phyloP scores from a whole-genome alignment of 2,888 invertebrate genomes.

The Chydorus sphaericus region DNA sequence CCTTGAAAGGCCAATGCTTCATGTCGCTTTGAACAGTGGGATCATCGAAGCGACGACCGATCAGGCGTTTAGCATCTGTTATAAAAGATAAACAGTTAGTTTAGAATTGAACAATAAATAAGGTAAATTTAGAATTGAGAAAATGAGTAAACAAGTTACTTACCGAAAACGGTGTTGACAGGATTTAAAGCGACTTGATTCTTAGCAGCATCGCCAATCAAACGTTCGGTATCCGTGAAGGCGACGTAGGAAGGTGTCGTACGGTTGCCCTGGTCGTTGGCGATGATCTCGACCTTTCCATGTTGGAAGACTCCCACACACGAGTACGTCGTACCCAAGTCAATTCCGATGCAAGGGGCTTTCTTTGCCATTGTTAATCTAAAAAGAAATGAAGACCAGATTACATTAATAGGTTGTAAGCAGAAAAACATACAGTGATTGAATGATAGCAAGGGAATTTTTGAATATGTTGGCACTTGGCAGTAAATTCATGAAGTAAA shows the following conservation, averaged over 20 bases:
- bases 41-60: slow-evolving; percentile 81
- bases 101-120: too few relatives aligned
- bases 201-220: slow-evolving; percentile 34
- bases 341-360: slow-evolving; percentile 28
- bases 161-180: slow-evolving; percentile 34
- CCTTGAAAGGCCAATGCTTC: slow-evolving; percentile 88
- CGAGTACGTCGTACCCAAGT: slow-evolving; percentile 31
- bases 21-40: slow-evolving; percentile 80
- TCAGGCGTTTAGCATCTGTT: slow-evolving; percentile 81
- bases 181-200: slow-evolving; percentile 34
- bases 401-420: too few relatives aligned
- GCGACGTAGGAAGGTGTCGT: slow-evolving; percentile 61
- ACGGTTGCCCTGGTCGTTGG: slow-evolving; percentile 38
- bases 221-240: slow-evolving; percentile 40
- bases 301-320: slow-evolving; percentile 21
- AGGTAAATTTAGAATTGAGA: not conserved
- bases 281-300: slow-evolving; percentile 22
- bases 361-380: slow-evolving; percentile 5
- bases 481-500: too few relatives aligned
- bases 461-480: too few relatives aligned
- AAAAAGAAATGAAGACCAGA: not conserved
- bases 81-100: too few relatives aligned
- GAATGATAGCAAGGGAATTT: too few relatives aligned
- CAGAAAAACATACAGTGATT: too few relatives aligned
- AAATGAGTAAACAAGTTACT: not conserved